phyloP scores from a whole-genome alignment of 2,113 vertebrate species.

The Sebastes schlegelii region DNA sequence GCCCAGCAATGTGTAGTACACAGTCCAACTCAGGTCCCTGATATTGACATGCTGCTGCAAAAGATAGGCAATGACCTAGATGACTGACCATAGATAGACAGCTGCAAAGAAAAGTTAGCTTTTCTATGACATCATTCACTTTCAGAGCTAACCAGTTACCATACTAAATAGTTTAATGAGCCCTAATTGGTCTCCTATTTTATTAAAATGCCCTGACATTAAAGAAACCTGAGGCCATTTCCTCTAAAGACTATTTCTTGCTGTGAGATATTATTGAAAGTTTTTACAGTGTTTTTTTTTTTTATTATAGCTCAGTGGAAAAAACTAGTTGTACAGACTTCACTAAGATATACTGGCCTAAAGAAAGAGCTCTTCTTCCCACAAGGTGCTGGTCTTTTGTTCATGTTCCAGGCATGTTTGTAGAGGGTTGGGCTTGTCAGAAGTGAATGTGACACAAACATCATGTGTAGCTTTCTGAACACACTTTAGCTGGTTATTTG shows the following conservation, averaged over 20 bases:
- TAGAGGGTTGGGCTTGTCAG: not conserved
- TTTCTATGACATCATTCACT: not conserved
- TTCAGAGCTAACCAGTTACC: not conserved
- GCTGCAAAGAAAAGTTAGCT: not conserved
- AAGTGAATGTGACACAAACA: not conserved
- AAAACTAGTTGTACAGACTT: not conserved
- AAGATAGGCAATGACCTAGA: not conserved
- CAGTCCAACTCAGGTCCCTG: not conserved
- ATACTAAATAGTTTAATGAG: not conserved
- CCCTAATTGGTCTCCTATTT: not conserved
- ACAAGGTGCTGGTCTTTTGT: not conserved
- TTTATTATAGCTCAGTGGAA: not conserved
- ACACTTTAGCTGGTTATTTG: not conserved
- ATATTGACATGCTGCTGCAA: constrained; percentile 2
- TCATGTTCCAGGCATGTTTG: too few relatives aligned
- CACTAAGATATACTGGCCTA: not conserved
- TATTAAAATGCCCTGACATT: not conserved
- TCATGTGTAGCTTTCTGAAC: not conserved
- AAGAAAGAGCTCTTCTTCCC: not conserved
- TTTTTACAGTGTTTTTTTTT: not conserved
- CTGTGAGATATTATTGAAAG: not conserved
- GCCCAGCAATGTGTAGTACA: not conserved
- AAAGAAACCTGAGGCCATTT: not conserved
- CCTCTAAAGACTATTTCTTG: not conserved
- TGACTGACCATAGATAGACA: not conserved